Evolutionary conservation across 2,888 invertebrate species (phyloP).

Genomic region (Drymonia ruficornis): DNA sequence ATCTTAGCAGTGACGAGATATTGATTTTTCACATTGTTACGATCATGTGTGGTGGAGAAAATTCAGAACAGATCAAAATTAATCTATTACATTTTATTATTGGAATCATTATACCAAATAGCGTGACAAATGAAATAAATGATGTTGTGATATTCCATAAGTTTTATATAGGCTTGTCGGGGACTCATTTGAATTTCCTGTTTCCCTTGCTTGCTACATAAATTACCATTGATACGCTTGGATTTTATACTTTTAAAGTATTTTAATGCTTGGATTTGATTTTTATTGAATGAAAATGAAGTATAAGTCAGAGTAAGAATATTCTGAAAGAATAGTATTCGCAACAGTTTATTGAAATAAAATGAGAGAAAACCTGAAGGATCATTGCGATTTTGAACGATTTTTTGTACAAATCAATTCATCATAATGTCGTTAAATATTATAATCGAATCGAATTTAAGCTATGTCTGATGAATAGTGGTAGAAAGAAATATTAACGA

Average conservation of each 20-base stretch:
- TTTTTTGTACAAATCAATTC: slow-evolving; percentile 6
- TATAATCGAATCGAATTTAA: not conserved
- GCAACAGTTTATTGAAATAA: not conserved
- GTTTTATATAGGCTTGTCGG: not conserved
- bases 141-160: slow-evolving; percentile 16
- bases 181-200: not conserved
- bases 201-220: not conserved
- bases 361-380: not conserved
- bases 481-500: too few relatives aligned
- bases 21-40: slow-evolving; percentile 8
- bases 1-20: slow-evolving; percentile 12
- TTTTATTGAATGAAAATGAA: not conserved
- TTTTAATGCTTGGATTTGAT: not conserved
- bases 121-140: not conserved
- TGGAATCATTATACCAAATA: slow-evolving; percentile 3
- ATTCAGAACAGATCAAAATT: slow-evolving; percentile 9
- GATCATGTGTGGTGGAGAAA: slow-evolving; percentile 8
- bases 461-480: not conserved
- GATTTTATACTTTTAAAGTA: not conserved
- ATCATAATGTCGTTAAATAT: not conserved
- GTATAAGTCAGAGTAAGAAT: too few relatives aligned
- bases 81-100: slow-evolving; percentile 2
- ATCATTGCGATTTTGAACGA: slow-evolving; percentile 10
- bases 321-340: not conserved
- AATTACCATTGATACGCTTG: not conserved